Evolutionary conservation across 2,888 invertebrate genomes (phyloP).

Genomic region (Noctua janthina): DNA sequence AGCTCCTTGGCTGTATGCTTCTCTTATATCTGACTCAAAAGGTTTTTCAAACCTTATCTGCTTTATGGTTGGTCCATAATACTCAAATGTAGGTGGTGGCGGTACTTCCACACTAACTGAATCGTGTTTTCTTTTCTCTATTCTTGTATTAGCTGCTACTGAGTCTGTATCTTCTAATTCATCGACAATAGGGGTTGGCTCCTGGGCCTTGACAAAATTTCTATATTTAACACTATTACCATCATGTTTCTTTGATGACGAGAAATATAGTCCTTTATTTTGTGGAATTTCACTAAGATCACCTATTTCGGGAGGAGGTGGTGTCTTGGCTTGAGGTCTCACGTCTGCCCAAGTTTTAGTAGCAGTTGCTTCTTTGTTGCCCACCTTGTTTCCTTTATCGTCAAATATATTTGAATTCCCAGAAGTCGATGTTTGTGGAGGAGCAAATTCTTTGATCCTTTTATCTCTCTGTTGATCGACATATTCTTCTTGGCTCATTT

Average conservation of each 20-base stretch:
- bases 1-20: slow-evolving; percentile 85
- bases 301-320: slow-evolving; percentile 76
- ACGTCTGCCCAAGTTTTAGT: slow-evolving; percentile 84
- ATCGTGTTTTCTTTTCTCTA: slow-evolving; percentile 68
- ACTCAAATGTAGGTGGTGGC: slow-evolving; percentile 92
- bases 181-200: slow-evolving; percentile 80
- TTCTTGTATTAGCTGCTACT: slow-evolving; percentile 47
- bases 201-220: slow-evolving; percentile 82
- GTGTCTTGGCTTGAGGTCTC: slow-evolving; percentile 75
- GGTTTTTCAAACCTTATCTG: slow-evolving; percentile 78
- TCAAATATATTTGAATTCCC: slow-evolving; percentile 78
- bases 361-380: slow-evolving; percentile 48
- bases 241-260: slow-evolving; percentile 76
- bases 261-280: slow-evolving; percentile 83
- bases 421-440: slow-evolving; percentile 83
- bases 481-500: slow-evolving; percentile 95
- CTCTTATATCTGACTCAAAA: slow-evolving; percentile 84
- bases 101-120: slow-evolving; percentile 88
- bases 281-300: slow-evolving; percentile 65
- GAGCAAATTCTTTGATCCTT: slow-evolving; percentile 95
- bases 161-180: slow-evolving; percentile 78
- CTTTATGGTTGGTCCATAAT: slow-evolving; percentile 89
- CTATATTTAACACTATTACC: slow-evolving; percentile 75
- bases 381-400: slow-evolving; percentile 75
- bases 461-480: slow-evolving; percentile 93